phyloP scores from a whole-genome alignment of 2,113 vertebrate species.

The Odocoileus virginianus region DNA sequence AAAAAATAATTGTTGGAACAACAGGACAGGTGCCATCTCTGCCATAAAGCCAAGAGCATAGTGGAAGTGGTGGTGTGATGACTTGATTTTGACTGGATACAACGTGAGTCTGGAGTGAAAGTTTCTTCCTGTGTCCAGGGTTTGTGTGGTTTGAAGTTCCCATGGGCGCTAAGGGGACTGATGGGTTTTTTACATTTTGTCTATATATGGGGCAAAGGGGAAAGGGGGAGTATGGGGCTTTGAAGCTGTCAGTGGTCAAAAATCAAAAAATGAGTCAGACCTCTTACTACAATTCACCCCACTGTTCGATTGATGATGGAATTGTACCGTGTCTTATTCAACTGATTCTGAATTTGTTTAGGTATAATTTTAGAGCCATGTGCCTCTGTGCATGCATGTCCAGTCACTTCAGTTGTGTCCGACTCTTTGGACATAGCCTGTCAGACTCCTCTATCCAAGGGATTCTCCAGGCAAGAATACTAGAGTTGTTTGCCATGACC shows the following conservation, averaged over 20 bases:
- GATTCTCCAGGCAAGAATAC: neutral
- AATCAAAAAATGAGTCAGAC: neutral
- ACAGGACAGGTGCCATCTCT: neutral
- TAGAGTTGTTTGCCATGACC: neutral
- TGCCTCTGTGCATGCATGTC: neutral
- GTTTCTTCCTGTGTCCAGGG: neutral
- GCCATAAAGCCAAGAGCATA: neutral
- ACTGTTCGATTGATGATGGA: neutral
- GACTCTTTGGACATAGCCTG: neutral
- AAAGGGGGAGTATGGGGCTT: neutral
- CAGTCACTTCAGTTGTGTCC: neutral
- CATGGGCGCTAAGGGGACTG: accelerated
- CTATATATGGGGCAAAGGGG: neutral
- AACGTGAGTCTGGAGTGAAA: neutral
- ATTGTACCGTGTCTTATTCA: neutral
- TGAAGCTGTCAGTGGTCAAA: neutral
- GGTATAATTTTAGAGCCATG: neutral
- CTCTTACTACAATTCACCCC: neutral
- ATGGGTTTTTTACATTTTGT: neutral
- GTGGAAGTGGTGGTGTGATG: neutral
- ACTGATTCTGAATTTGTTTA: neutral
- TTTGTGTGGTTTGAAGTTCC: neutral
- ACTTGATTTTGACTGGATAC: neutral
- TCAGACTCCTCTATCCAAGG: neutral
- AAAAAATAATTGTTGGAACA: neutral